These are phyloP conservation scores for Cichladusa arquata DNA, from an alignment of 2,113 vertebrate species.

Conservation along the genomic window DNA sequence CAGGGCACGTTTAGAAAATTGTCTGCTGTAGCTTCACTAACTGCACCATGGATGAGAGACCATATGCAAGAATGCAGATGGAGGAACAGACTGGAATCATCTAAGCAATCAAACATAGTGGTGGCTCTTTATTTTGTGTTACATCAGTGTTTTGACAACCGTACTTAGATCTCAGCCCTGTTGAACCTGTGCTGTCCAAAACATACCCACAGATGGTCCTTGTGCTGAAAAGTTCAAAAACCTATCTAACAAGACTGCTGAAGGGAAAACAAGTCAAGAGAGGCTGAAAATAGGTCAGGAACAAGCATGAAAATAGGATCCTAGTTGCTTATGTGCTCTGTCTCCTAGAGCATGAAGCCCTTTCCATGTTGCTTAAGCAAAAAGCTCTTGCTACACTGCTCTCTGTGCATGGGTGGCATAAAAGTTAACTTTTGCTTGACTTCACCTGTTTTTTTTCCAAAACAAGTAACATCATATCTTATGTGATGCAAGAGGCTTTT, in stretches of 20 bases:
- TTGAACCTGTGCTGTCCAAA: background rate
- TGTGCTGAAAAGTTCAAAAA: background rate
- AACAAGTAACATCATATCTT: background rate
- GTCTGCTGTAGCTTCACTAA: background rate
- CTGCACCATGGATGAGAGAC: background rate
- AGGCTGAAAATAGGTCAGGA: background rate
- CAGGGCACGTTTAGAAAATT: rapidly evolving
- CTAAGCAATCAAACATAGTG: background rate
- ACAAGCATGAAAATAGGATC: background rate
- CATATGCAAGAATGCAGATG: slow-evolving; percentile 34
- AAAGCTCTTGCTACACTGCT: background rate
- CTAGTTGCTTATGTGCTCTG: background rate
- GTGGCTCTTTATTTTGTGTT: background rate
- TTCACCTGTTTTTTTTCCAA: background rate
- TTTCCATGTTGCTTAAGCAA: background rate
- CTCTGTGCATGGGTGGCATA: background rate
- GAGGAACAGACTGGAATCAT: background rate
- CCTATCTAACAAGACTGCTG: background rate
- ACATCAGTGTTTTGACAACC: background rate
- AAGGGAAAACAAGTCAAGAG: background rate
- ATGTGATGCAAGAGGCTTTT: background rate
- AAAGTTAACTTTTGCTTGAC: background rate
- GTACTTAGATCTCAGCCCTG: background rate
- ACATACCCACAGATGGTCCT: background rate
- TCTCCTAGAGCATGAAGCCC: background rate